Evolutionary conservation across 37 sponge, comb jelly and placozoan species (phyloP), one percentile per base, ranked within the genome.

Genomic region (Petrosia ficiformis): DNA sequence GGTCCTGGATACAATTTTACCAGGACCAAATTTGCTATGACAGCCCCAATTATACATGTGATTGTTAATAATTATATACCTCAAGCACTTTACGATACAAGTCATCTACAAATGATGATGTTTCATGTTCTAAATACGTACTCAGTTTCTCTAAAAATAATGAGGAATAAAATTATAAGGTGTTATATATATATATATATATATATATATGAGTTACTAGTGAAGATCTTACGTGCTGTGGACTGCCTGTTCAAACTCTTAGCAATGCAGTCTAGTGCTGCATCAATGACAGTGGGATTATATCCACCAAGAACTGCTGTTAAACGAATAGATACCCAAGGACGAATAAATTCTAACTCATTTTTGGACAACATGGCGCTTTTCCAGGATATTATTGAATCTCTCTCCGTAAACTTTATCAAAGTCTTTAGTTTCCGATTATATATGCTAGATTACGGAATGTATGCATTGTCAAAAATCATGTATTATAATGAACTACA

Each of bases 21-120:
- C n/a, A n/a, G n/a, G n/a, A n/a, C n/a, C n/a, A n/a, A n/a, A n/a
- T n/a, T n/a, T n/a, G n/a, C n/a, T n/a, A n/a, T n/a, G n/a, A n/a
- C n/a, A n/a, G n/a, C n/a, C n/a, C n/a, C n/a, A n/a, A n/a, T n/a
- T n/a, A n/a, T n/a, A n/a, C n/a, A n/a, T n/a, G n/a, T n/a, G n/a
- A n/a, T n/a, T n/a, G n/a, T n/a, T n/a, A n/a, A n/a, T n/a, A n/a
- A n/a, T n/a, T n/a, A n/a, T n/a, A n/a, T 61, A 92, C 69, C 74
- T 93, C 89, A 54, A 79, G 42, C 26, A 88, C 85, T 39, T 84
- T 84, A 36, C 70, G 66, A 58, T 85, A 93, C 16, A 93, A 74
- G 25, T 64, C 42, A 16, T 81, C 82, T n/a, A 88, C 90, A 60
- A 93, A 93, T 11, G 66, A 21, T 1, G 68, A 57, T 22, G 90